Evolutionary conservation across 2,113 vertebrate species (phyloP).

Genomic region (Machaerirhynchus nigripectus): DNA sequence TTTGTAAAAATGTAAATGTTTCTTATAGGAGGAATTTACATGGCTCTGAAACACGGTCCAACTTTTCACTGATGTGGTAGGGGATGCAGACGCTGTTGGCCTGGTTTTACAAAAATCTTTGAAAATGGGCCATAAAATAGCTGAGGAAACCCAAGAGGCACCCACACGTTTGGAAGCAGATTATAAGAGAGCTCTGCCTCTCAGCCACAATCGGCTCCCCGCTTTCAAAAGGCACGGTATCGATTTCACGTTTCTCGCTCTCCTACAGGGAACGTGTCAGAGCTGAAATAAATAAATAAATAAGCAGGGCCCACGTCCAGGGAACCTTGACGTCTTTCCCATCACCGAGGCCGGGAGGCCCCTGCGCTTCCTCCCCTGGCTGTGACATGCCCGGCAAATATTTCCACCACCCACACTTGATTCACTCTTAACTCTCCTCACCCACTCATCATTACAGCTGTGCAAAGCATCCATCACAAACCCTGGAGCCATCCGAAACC

Average conservation of each 20-base stretch:
- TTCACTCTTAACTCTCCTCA: constrained; percentile 28
- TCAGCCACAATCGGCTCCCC: constrained; percentile 60
- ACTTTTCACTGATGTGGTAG: constrained; percentile 74
- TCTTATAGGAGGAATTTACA: constrained; percentile 54
- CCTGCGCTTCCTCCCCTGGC: constrained; percentile 15
- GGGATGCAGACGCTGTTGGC: constrained; percentile 60
- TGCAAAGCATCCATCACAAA: constrained; percentile 26
- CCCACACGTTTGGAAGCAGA: constrained; percentile 78
- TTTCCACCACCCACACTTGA: constrained; percentile 62
- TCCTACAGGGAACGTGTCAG: constrained; percentile 64
- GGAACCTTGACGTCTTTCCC: not conserved
- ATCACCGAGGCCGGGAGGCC: not conserved
- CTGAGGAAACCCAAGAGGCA: constrained; percentile 75
- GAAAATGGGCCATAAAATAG: constrained; percentile 73
- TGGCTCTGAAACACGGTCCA: constrained; percentile 36
- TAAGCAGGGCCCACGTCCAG: constrained; percentile 25
- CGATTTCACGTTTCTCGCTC: constrained; percentile 71
- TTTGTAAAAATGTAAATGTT: constrained; percentile 59
- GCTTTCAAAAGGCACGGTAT: constrained; percentile 59
- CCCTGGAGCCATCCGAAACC: constrained; percentile 15
- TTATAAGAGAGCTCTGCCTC: constrained; percentile 69
- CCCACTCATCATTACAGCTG: constrained; percentile 52
- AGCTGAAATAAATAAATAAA: constrained; percentile 68
- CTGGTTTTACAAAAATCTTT: constrained; percentile 65
- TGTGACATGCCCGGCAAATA: constrained; percentile 27